These are phyloP conservation scores for Mustela lutreola DNA, from an alignment of 2,113 vertebrate genomes.

Conservation along the genomic window DNA sequence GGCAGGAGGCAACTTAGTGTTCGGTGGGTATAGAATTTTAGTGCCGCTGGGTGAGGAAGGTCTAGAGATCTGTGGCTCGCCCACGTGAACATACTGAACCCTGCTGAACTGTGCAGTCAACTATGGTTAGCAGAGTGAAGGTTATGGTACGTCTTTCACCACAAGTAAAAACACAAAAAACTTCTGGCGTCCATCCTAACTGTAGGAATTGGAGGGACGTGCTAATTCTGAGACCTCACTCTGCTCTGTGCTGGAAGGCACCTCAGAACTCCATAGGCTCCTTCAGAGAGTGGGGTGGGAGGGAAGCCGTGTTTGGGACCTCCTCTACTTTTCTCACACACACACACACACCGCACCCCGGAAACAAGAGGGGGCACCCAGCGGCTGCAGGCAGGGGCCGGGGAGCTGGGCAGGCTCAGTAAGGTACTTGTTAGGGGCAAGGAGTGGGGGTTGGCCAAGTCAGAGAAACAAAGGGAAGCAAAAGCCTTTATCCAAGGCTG, in stretches of 20 bases:
- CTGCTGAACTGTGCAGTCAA: neutral
- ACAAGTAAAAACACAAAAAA: neutral
- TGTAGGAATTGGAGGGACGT: neutral
- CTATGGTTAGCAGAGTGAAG: neutral
- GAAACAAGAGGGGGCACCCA: neutral
- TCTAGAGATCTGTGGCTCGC: neutral
- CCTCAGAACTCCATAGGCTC: neutral
- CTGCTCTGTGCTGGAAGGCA: neutral
- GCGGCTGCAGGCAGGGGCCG: neutral
- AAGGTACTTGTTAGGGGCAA: neutral
- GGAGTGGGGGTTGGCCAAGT: neutral
- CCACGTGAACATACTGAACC: neutral
- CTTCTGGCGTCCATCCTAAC: neutral
- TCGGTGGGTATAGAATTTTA: neutral
- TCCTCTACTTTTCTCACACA: neutral
- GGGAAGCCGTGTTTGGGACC: neutral
- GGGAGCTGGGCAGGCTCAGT: neutral
- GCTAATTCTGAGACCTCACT: neutral
- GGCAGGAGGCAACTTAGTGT: neutral
- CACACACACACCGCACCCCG: neutral
- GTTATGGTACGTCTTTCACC: neutral
- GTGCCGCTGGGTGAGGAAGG: neutral
- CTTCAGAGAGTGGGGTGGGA: neutral
- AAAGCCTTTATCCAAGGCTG: slow-evolving; percentile 39
- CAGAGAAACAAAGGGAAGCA: slow-evolving; percentile 53